These are phyloP conservation scores for Orthonychiurus folsomi DNA, from an alignment of 2,888 invertebrate species.

Conservation along the genomic window DNA sequence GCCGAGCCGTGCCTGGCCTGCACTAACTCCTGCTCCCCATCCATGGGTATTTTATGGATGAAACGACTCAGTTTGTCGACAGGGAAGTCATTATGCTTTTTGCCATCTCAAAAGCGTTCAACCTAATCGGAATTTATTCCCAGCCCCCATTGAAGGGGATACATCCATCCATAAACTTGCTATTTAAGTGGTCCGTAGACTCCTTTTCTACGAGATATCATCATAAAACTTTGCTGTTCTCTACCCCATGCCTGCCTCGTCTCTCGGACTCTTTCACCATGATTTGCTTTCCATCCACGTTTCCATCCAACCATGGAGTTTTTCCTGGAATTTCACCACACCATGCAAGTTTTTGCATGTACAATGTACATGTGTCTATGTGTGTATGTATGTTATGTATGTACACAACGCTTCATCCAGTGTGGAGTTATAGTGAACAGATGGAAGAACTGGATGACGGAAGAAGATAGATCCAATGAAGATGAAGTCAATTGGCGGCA, in stretches of 20 bases:
- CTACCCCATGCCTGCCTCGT: no score
- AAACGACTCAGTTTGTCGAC: not conserved
- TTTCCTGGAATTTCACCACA: no score
- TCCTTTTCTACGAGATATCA: no score
- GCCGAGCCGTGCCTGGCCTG: not conserved
- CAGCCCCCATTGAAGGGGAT: not conserved
- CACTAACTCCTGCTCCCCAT: not conserved
- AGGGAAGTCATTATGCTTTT: not conserved
- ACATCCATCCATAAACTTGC: not conserved
- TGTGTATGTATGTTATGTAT: no score
- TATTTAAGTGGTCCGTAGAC: not conserved
- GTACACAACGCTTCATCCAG: not conserved
- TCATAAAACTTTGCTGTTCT: no score
- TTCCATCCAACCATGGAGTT: no score
- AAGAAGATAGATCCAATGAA: not conserved
- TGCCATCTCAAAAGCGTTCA: not conserved
- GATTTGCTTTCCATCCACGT: no score
- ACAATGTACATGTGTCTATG: no score
- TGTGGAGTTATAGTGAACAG: no score
- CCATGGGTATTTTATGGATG: not conserved
- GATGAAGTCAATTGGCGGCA: not conserved
- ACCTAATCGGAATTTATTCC: slow-evolving; percentile 1
- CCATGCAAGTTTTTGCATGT: not conserved
- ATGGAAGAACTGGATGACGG: no score
- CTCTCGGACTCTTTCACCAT: no score